Base-by-base conservation (phyloP, 1,140 invertebrate genomes). In the Eciton burchellii region DNA sequence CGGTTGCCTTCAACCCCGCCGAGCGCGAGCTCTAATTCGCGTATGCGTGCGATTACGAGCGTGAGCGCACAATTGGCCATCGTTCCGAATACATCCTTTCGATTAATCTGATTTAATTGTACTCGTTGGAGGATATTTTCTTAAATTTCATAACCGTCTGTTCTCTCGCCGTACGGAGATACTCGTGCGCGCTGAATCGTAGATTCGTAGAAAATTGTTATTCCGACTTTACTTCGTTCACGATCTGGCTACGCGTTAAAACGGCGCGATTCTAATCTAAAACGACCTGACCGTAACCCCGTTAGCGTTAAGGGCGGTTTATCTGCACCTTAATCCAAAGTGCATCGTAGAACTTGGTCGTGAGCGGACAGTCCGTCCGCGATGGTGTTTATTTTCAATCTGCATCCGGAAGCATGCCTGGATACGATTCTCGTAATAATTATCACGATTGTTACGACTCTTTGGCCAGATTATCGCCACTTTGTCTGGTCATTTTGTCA, bases 1-100 rank as follows among this genome's bases (percentile, higher is more conserved):
- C 21, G 41, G 54, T 35, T 45, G 16, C 24, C 56, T 68, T 70
- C 29, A 70, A 79, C 26, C 11, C n/a, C 19, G n/a, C 54, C 56
- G 16, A 79, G 3, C 35, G 47, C 29, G 12, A 2, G 26, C 54
- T 3, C 16, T 19, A 26, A 65, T 52, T n/a, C 12, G 6, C 35
- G n/a, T n/a, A 16, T 8, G 5, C 47, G 12, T 65, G 8, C 47
- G 1, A 56, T 41, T 35, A 0, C 3, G 9, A 1, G 12, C 4
- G 6, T 6, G 35, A 6, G 6, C 35, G 2, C 35, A 35, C 35
- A 35, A 35, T 14, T 0, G 29, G 1, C 26, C n/a, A 26, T 12
- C 6, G 26, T n/a, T 45, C n/a, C 24, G n/a, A 60, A 1, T 60
- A 41, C 35, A 63, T 63, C 6, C 43, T 45, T n/a, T n/a, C 0